Conservation (phyloP, 2,888 invertebrate genomes). For the Leucophenga maculata region DNA sequence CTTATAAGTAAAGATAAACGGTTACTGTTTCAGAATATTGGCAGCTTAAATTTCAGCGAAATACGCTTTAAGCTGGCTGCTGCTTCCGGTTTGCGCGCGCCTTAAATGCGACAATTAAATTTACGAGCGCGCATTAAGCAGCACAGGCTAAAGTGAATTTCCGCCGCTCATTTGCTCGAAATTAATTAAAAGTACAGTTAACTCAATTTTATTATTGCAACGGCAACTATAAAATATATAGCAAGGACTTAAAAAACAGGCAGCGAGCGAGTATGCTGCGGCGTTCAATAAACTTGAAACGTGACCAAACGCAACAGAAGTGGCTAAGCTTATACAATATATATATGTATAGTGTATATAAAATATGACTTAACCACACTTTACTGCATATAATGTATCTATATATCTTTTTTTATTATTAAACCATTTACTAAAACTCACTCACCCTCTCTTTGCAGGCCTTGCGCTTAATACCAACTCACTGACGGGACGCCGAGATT, state of each 20-base stretch:
- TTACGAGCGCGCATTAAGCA: conserved; percentile 53
- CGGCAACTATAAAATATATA: conserved; percentile 16
- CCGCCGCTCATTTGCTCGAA: conserved; percentile 1
- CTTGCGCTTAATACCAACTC: conserved; percentile 78
- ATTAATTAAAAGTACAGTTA: conserved; percentile 20
- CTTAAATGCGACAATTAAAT: conserved; percentile 57
- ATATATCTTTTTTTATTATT: background rate
- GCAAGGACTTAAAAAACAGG: too few species aligned
- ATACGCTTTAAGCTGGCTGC: too few species aligned
- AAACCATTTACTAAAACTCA: background rate
- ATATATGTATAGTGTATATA: background rate
- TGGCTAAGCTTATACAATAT: conserved; percentile 2
- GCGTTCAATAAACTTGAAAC: conserved; percentile 18
- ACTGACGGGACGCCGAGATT: conserved; percentile 82
- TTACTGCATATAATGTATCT: too few species aligned
- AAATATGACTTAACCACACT: too few species aligned
- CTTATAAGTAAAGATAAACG: background rate
- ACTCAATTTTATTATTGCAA: conserved; percentile 10
- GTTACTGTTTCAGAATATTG: too few species aligned
- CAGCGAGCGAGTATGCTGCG: background rate
- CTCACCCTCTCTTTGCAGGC: conserved; percentile 71
- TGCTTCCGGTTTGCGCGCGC: conserved; percentile 45
- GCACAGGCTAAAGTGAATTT: conserved; percentile 5
- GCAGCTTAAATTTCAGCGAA: too few species aligned
- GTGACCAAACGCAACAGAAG: conserved; percentile 28